Conservation (phyloP, 1,140 invertebrate genomes). For the Coenobita brevimanus region DNA sequence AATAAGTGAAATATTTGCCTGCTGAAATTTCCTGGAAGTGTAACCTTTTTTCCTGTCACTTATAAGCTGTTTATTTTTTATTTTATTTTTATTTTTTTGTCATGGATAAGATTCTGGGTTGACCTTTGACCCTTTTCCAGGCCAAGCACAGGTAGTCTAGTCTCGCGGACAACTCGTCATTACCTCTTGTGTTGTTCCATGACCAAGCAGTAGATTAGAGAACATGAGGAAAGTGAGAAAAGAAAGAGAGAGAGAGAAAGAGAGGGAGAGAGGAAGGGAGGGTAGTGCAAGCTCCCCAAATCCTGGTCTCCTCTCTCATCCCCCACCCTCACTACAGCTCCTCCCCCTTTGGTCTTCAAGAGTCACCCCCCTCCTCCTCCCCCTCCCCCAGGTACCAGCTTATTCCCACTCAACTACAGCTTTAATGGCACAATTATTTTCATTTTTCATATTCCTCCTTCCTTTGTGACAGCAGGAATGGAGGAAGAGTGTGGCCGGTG, state of each 20-base stretch:
- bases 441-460: too few species aligned
- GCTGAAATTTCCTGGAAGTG: too few species aligned
- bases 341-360: slow-evolving; percentile 14
- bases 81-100: not conserved
- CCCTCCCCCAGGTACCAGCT: slow-evolving; percentile 35
- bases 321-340: not conserved
- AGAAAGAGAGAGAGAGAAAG: not conserved
- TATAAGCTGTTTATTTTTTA: not conserved
- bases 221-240: slow-evolving; percentile 39
- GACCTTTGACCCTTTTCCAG: slow-evolving; percentile 55
- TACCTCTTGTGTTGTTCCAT: slow-evolving; percentile 62
- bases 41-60: too few species aligned
- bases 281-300: not conserved
- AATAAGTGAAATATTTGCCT: too few species aligned
- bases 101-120: slow-evolving; percentile 10
- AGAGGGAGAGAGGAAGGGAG: not conserved
- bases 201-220: slow-evolving; percentile 60
- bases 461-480: too few species aligned
- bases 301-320: not conserved
- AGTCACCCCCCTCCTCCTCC: slow-evolving; percentile 35
- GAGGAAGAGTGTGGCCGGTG: too few species aligned
- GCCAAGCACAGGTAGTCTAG: slow-evolving; percentile 58
- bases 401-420: too few species aligned
- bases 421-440: too few species aligned
- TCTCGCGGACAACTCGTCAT: slow-evolving; percentile 56